Evolutionary conservation across 2,113 vertebrate genomes (phyloP), one percentile per base, ranked within the genome.

Genomic region (Phoxinus phoxinus): DNA sequence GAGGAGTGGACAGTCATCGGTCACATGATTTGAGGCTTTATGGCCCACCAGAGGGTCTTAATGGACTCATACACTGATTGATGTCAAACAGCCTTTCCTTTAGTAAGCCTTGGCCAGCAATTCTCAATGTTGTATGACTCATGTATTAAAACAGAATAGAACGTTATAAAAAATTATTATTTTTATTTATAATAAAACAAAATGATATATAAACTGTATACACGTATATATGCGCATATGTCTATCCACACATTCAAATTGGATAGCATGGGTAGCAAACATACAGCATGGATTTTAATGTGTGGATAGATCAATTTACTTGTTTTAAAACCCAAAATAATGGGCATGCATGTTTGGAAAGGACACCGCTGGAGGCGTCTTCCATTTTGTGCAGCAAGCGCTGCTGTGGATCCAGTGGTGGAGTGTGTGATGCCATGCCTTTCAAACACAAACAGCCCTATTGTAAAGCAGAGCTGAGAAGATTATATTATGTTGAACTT

Each of bases 401-500:
- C 72, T 87, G 35, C 67, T 71, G 71, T 88, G 78, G 87, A 92
- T 90, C 84, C 19, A 53, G 51, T 63, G 25, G 51, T 81, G 44
- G 25, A 74, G 19, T 71, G 53, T n/a, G 78, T 92, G 87, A 91
- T 89, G 90, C 93, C 91, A 92, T 63, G 63, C 76, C 44, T 84
- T 58, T 75, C 8, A 79, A 84, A 63, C 44, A 67, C 74, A 85
- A 78, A 77, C 25, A 53, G 58, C 30, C 13, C 74, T 67, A 86
- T 89, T 91, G 89, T 88, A 86, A 91, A 91, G 84, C 69, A 80
- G 51, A 72, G 58, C 53, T 84, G 83, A 84, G 84, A 84, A 73
- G 85, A 91, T 10, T 88, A 89, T 86, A 83, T 85, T 85, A 73
- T 90, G 92, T 89, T 90, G 87, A 92, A 89, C 88, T 90, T 67